Evolutionary conservation across 2,888 invertebrate species (phyloP), one percentile per base, ranked within the genome.

Genomic region (Spilosoma lubricipeda): DNA sequence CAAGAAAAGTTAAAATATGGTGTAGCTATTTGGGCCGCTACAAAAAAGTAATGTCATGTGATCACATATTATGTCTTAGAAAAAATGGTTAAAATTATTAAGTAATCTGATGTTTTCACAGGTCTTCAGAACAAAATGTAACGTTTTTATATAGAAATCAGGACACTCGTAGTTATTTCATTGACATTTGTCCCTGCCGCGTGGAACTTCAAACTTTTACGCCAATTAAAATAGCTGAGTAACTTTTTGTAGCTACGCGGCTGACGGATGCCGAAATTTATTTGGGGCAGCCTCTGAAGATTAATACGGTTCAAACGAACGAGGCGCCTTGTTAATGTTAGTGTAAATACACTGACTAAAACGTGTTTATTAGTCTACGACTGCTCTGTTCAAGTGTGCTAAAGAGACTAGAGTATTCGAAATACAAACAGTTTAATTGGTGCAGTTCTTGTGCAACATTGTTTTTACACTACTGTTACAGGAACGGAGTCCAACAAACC

Each of bases 221-320:
- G 92, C 93, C 92, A 95, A 95, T 95, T 95, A 95, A 95, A 95
- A 95, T 95, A 94, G 93, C 91, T 94, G 87, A 90, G 91, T 87
- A 88, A 89, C 89, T 94, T 94, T 95, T 95, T 95, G 92, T 93
- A 85, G 86, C 87, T 80, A 88, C 84, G 85, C 86, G 87, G 84
- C 90, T 89, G 93, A 93, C 93, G 93, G 92, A 92, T 92, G 89
- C 89, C 90, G 90, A 86, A 85, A 85, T 91, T 88, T 92, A 93
- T 93, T 93, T 92, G 88, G 93, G 91, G 88, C 91, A 91, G 88
- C 88, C 76, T 89, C 88, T 85, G 88, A 92, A 91, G 91, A 93
- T 92, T 93, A 92, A 93, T 93, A 93, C 87, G 88, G 90, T 91
- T 92, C 89, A 88, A 92, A 92, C 93, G 90, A 90, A 92, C 87